These are phyloP conservation scores for Noctua comes DNA, from an alignment of 2,888 invertebrate genomes.

Conservation along the genomic window DNA sequence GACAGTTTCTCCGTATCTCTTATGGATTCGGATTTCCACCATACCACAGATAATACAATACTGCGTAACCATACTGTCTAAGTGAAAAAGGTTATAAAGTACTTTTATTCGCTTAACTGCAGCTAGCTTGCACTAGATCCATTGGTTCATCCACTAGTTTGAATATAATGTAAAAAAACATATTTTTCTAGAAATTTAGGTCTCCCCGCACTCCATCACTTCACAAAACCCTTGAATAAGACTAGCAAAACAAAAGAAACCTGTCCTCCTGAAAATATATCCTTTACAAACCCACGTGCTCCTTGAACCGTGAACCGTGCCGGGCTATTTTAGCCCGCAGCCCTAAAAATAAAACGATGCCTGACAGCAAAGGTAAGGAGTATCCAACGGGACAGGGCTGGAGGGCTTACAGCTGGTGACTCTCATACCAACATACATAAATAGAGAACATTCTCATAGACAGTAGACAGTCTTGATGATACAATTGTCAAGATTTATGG, in stretches of 20 bases:
- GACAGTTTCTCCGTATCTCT: neutral
- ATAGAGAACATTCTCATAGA: neutral
- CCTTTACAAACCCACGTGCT: conserved; percentile 18
- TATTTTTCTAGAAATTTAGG: neutral
- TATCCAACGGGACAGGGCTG: conserved; percentile 45
- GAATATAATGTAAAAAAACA: too few species aligned
- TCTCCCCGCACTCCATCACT: neutral
- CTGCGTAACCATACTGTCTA: too few species aligned
- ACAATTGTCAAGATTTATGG: neutral
- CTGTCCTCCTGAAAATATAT: conserved; percentile 9
- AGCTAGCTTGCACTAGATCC: neutral
- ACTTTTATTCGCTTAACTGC: neutral
- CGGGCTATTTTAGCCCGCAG: conserved; percentile 37
- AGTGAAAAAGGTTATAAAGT: neutral
- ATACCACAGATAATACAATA: too few species aligned
- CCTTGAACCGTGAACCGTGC: conserved; percentile 18
- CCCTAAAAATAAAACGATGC: conserved; percentile 49
- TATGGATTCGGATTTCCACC: neutral
- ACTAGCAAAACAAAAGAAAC: conserved; percentile 2
- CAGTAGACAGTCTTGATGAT: neutral
- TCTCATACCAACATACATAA: conserved; percentile 18
- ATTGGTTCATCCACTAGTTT: too few species aligned
- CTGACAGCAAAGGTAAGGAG: conserved; percentile 26
- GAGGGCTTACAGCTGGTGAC: conserved; percentile 54
- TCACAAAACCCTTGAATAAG: neutral